These are phyloP conservation scores for Vombatus ursinus DNA, from an alignment of 2,113 vertebrate genomes.

Conservation along the genomic window DNA sequence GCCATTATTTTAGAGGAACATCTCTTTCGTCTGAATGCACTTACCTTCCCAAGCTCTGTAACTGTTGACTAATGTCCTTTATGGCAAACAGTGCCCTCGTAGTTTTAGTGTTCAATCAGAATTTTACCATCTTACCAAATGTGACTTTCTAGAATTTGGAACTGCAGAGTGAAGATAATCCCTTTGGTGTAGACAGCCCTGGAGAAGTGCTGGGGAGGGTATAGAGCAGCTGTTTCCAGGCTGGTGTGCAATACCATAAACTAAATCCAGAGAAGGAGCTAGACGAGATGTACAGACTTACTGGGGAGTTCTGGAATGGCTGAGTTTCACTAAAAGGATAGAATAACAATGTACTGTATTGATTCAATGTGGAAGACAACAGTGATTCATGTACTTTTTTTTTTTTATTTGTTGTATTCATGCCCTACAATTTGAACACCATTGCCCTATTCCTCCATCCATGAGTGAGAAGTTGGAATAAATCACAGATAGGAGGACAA, in stretches of 20 bases:
- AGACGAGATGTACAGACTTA: slow-evolving; percentile 64
- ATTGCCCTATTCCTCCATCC: slow-evolving; percentile 32
- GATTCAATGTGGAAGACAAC: slow-evolving; percentile 66
- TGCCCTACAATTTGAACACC: slow-evolving; percentile 12
- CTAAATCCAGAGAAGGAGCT: slow-evolving; percentile 66
- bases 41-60: neutral
- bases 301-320: slow-evolving; percentile 62
- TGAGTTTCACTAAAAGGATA: slow-evolving; percentile 73
- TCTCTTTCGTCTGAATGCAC: neutral
- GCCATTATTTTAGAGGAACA: slow-evolving; percentile 21
- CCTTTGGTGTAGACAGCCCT: slow-evolving; percentile 76
- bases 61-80: slow-evolving; percentile 41
- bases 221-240: slow-evolving; percentile 71
- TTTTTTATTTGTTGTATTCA: neutral
- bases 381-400: slow-evolving; percentile 47
- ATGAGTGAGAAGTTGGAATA: slow-evolving; percentile 11
- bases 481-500: slow-evolving; percentile 55
- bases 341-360: slow-evolving; percentile 75
- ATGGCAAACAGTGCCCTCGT: slow-evolving; percentile 50
- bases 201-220: slow-evolving; percentile 73
- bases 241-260: slow-evolving; percentile 63
- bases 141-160: slow-evolving; percentile 59
- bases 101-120: slow-evolving; percentile 61
- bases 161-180: slow-evolving; percentile 62
- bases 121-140: slow-evolving; percentile 52